Evolutionary conservation across 2,113 vertebrate species (phyloP).

Genomic region (Formicarius rufipectus): DNA sequence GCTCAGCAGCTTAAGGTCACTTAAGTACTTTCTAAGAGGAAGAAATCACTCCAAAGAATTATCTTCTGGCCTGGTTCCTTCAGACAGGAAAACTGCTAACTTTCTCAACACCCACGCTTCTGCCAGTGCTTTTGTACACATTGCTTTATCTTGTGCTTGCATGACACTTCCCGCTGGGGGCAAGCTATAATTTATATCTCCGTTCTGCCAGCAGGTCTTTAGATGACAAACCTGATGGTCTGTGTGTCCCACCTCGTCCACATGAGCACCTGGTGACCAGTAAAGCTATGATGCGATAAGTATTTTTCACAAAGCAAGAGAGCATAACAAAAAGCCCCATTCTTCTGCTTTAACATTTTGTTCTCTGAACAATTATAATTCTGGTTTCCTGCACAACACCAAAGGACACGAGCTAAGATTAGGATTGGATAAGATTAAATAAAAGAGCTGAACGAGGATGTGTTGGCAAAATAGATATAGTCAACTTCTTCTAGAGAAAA

Average conservation of each 20-base stretch:
- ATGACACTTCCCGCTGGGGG: not conserved
- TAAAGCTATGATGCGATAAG: not conserved
- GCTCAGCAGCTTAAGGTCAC: constrained; percentile 59
- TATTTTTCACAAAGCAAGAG: not conserved
- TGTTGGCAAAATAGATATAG: not conserved
- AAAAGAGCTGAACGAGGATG: not conserved
- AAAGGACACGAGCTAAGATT: not conserved
- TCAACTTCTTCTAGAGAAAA: not conserved
- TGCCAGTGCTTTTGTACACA: not conserved
- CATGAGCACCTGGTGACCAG: not conserved
- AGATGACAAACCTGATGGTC: not conserved
- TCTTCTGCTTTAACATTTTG: not conserved
- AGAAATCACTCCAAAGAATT: constrained; percentile 55
- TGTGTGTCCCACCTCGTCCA: not conserved
- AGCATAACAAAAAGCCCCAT: not conserved
- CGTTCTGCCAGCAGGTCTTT: not conserved
- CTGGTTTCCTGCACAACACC: not conserved
- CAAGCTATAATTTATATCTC: not conserved
- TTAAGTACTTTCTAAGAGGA: constrained; percentile 26
- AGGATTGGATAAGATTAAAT: not conserved
- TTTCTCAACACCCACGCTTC: not conserved
- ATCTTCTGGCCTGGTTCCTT: constrained; percentile 30
- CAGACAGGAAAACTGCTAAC: not conserved
- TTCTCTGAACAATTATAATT: not conserved
- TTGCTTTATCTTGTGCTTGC: not conserved